Evolutionary conservation across 2,113 vertebrate genomes (phyloP).

Genomic region (Mesembrinibis cayennensis): DNA sequence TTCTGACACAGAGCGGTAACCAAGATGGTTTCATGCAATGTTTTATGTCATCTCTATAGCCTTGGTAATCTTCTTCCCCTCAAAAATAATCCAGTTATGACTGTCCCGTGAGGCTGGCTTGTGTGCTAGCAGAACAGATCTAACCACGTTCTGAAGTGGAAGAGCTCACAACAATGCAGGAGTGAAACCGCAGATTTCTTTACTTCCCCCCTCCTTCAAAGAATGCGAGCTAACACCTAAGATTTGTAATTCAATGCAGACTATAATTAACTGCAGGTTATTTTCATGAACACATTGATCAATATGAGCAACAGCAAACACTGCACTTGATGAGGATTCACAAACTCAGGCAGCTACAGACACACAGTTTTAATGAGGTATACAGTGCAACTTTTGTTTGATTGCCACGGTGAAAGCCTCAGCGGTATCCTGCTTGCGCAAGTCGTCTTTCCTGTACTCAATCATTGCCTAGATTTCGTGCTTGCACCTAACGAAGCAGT

Average conservation of each 20-base stretch:
- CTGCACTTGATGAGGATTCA: not conserved
- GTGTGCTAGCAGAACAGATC: not conserved
- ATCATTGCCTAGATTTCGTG: not conserved
- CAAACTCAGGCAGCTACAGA: not conserved
- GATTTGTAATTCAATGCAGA: not conserved
- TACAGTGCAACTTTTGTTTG: not conserved
- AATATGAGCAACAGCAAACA: not conserved
- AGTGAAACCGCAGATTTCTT: not conserved
- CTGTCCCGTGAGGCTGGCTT: not conserved
- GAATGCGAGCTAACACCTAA: accelerated
- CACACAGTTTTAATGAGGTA: not conserved
- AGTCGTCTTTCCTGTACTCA: not conserved
- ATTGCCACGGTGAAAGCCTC: not conserved
- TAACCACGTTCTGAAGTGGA: not conserved
- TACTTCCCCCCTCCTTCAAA: not conserved
- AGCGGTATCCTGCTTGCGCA: not conserved
- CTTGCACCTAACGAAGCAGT: not conserved
- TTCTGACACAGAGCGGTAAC: not conserved
- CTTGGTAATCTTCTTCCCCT: not conserved
- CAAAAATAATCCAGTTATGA: accelerated
- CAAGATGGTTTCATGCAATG: not conserved
- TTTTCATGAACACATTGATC: not conserved
- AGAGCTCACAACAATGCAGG: not conserved
- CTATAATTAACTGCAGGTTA: not conserved
- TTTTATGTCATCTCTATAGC: not conserved